Conservation (phyloP, 2,888 invertebrate species). For the Petrophora chlorosata region DNA sequence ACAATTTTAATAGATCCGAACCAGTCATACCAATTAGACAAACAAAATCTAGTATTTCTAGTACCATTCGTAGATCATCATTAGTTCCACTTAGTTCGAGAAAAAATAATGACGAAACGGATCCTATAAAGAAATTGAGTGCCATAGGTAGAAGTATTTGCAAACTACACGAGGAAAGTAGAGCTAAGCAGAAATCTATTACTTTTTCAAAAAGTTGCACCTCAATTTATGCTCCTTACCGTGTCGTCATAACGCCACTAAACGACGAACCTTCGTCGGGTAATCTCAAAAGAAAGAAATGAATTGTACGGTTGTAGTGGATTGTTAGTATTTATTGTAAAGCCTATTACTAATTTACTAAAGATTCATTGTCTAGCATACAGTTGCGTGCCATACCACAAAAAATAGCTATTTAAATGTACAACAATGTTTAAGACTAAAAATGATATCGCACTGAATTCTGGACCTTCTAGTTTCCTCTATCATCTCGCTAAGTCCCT, state of each 20-base stretch:
- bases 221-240: conserved; percentile 70
- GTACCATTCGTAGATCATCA: conserved; percentile 49
- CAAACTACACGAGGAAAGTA: conserved; percentile 66
- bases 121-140: conserved; percentile 71
- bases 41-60: conserved; percentile 62
- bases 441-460: too few species aligned
- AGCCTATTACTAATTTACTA: too few species aligned
- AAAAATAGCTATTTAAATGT: too few species aligned
- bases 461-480: too few species aligned
- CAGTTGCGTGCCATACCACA: too few species aligned
- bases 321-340: neutral
- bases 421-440: too few species aligned
- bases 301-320: conserved; percentile 10
- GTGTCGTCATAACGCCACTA: conserved; percentile 65
- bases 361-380: too few species aligned
- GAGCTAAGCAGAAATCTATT: conserved; percentile 62
- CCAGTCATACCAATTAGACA: conserved; percentile 53
- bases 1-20: conserved; percentile 61
- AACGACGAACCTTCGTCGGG: conserved; percentile 57
- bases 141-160: conserved; percentile 75
- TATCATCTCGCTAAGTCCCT: neutral
- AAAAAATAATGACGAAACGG: conserved; percentile 54
- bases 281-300: conserved; percentile 48
- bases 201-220: conserved; percentile 72
- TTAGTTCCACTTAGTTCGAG: conserved; percentile 56